Evolutionary conservation across 30 jellyfish, hydroid and myxozoan genomes (phyloP).

Genomic region (Chrysaora quinquecirrha): DNA sequence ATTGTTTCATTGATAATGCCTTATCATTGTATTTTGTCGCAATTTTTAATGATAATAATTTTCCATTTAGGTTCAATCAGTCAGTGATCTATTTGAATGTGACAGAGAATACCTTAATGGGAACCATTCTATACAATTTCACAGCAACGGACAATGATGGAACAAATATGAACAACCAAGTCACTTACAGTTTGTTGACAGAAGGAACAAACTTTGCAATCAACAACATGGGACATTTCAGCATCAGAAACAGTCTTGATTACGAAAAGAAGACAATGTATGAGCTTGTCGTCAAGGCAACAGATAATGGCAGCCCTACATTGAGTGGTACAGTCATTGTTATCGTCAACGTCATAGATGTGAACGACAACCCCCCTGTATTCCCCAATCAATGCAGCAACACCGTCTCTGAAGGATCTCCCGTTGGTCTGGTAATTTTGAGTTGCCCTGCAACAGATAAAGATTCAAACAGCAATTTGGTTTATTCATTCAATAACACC

Average conservation of each 20-base stretch:
- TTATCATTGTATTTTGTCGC: no score
- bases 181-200: conserved; percentile 24
- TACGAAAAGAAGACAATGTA: conserved; percentile 40
- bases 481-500: conserved; percentile 29
- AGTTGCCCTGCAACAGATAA: conserved; percentile 67
- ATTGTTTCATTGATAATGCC: no score
- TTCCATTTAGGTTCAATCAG: conserved; percentile 3
- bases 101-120: conserved; percentile 20
- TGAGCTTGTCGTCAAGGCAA: conserved; percentile 57
- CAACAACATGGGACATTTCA: conserved; percentile 6
- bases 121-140: conserved; percentile 15
- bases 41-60: no score
- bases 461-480: conserved; percentile 29
- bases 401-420: conserved; percentile 53
- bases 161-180: conserved; percentile 16
- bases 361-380: conserved; percentile 84
- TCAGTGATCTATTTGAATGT: conserved; percentile 6
- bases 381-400: conserved; percentile 39
- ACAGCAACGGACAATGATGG: conserved; percentile 57
- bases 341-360: conserved; percentile 53
- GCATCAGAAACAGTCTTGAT: conserved; percentile 9
- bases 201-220: not conserved
- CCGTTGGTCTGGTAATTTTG: conserved; percentile 47
- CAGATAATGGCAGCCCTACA: conserved; percentile 65
- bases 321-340: conserved; percentile 65